Evolutionary conservation across 2,797 vertebrate genomes (phyloP), one percentile per base, ranked within the genome.

Genomic region (Danio albolineatus): DNA sequence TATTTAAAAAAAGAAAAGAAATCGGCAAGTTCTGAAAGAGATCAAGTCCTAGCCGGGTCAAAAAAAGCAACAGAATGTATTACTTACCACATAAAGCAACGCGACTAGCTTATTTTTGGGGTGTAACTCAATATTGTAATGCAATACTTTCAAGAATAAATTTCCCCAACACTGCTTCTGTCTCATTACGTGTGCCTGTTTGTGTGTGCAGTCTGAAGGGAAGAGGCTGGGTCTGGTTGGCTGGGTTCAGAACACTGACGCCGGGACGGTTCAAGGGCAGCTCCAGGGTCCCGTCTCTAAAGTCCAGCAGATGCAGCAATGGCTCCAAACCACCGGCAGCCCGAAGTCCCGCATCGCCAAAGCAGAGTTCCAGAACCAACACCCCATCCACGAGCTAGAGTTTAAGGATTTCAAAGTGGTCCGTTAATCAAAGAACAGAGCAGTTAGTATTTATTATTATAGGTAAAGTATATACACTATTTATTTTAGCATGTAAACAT

Each of bases 221-320:
- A 95, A 93, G 89, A 95, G 91, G 57, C 90, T 97, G 7, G 96
- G 96, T 21, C 90, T 99, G 56, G 96, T 97, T 9, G 98, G 98
- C 78, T 99, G 97, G 96, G 96, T 99, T 82, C 93, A 91, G 86
- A 99, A 99, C 73, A 98, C 96, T 0, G 78, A 86, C 0, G 86
- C 88, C 0, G 96, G 96, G 84, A 97, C 96, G 0, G 97, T 99
- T 43, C 90, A 92, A 78, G 98, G 98, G 4, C 97, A 96, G 79
- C 88, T 97, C 6, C 96, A 97, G 89, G 96, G 96, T 0, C 94
- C 94, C 0, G 1, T 83, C 9, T 85, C 84, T 84, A 91, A 92
- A 65, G 95, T 99, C 7, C 91, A 69, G 80, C 89, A 92, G 81
- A 97, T 98, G 95, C 94, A 98, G 82, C 89, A 95, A 46, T 99